Evolutionary conservation across 2,888 invertebrate genomes (phyloP).

Genomic region (Machimus rusticus): DNA sequence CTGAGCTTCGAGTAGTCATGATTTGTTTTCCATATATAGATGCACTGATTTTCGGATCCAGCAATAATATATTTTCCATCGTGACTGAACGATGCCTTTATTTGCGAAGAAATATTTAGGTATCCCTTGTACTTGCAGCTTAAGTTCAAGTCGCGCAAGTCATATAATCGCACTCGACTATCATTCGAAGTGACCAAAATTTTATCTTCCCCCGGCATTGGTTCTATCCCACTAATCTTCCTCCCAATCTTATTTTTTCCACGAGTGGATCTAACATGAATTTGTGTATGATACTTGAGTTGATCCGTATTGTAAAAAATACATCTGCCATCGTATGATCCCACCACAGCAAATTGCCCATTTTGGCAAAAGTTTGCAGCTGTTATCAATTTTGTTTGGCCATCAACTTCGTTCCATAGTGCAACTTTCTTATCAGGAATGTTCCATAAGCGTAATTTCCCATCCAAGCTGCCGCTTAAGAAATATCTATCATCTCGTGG

Average conservation of each 20-base stretch:
- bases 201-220: constrained; percentile 94
- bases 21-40: constrained; percentile 98
- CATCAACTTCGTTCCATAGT: constrained; percentile 96
- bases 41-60: constrained; percentile 96
- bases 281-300: constrained; percentile 96
- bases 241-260: constrained; percentile 94
- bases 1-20: constrained; percentile 96
- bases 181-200: constrained; percentile 98
- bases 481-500: constrained; percentile 91
- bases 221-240: constrained; percentile 97
- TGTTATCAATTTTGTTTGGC: constrained; percentile 93
- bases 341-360: constrained; percentile 97
- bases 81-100: constrained; percentile 96
- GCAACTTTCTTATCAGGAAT: constrained; percentile 99
- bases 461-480: constrained; percentile 95
- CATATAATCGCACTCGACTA: constrained; percentile 94
- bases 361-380: constrained; percentile 97
- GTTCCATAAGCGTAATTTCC: constrained; percentile 98
- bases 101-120: constrained; percentile 94
- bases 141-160: constrained; percentile 90
- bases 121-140: constrained; percentile 96
- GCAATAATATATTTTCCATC: constrained; percentile 97
- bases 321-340: constrained; percentile 97
- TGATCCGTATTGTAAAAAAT: constrained; percentile 99
- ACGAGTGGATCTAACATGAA: constrained; percentile 93